Conservation (phyloP, 2,113 vertebrate genomes). For the Pipra filicauda region DNA sequence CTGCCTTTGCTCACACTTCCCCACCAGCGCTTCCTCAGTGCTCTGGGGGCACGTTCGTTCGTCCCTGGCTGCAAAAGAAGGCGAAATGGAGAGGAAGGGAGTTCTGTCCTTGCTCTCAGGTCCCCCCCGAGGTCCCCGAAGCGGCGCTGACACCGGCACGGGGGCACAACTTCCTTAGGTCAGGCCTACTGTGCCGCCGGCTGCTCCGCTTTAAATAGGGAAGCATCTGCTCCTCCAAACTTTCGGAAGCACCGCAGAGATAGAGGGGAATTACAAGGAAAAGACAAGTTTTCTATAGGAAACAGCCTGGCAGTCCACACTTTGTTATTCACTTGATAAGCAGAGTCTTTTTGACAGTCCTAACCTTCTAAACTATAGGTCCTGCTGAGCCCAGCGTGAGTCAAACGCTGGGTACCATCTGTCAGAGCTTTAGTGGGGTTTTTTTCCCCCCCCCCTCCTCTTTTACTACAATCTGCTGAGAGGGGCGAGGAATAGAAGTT, state of each 20-base stretch:
- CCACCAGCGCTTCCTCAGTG: not conserved
- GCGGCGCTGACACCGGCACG: not conserved
- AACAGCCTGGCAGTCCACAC: slow-evolving; percentile 86
- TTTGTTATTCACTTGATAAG: slow-evolving; percentile 94
- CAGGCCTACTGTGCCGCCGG: slow-evolving; percentile 49
- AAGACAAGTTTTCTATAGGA: slow-evolving; percentile 88
- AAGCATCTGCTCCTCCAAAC: slow-evolving; percentile 51
- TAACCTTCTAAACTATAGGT: slow-evolving; percentile 95
- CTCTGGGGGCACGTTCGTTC: not conserved
- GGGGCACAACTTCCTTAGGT: slow-evolving; percentile 16
- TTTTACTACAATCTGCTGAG: slow-evolving; percentile 71
- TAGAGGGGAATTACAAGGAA: slow-evolving; percentile 71
- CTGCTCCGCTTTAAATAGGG: slow-evolving; percentile 38
- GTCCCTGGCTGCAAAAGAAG: slow-evolving; percentile 4
- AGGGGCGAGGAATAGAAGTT: slow-evolving; percentile 52
- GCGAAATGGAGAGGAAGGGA: not conserved
- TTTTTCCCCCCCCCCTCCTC: slow-evolving; percentile 14
- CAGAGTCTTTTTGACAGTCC: slow-evolving; percentile 97
- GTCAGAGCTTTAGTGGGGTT: slow-evolving; percentile 85
- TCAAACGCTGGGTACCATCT: slow-evolving; percentile 95
- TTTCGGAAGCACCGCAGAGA: slow-evolving; percentile 61
- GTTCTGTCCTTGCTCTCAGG: slow-evolving; percentile 9
- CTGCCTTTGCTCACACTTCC: not conserved
- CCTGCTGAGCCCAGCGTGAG: slow-evolving; percentile 96
- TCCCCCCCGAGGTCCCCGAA: slow-evolving; percentile 30